Base-by-base conservation (phyloP, 2,888 invertebrate species). In the Caenorhabditis virilis region DNA sequence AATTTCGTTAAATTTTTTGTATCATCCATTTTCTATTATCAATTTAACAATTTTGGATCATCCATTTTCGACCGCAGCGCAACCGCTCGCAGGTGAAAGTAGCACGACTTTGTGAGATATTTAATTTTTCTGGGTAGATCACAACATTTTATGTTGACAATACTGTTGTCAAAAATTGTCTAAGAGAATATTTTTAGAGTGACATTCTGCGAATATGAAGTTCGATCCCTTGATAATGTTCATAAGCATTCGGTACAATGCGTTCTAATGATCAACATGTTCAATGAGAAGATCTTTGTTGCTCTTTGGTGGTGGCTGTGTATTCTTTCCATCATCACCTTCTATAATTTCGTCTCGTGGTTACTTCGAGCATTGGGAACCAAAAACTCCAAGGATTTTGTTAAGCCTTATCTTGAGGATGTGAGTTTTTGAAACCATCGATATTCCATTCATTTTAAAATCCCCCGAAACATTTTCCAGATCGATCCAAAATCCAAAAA, bases 171-270 rank as follows among this genome's bases (percentile, higher is more conserved):
- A n/a, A n/a, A n/a, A n/a, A n/a, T n/a, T n/a, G n/a, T n/a, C n/a
- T n/a, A n/a, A n/a, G n/a, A n/a, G n/a, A n/a, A n/a, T n/a, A n/a
- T 38, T 26, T 63, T 45, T 25, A 68, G 82, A 33, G 80, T 82
- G n/a, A 82, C 82, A n/a, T 61, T 82, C 43, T 82, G 82, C 63
- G 82, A 82, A 52, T 82, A 80, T 59, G 69, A 78, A 25, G 79
- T 82, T 11, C 67, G 83, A 22, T 80, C 78, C 30, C 62, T 83
- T 22, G 80, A 80, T 46, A 83, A 82, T 51, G 67, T 80, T 13
- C 82, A 82, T 56, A 69, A 76, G 6, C 83, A 82, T 61, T 73
- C 82, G 9, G 79, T 82, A 30, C 82, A 82, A 62, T 82, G 82
- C 53, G 81, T 81, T 30, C 64, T 81, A 42, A 79, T 81, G 79